Percentiles rank a stretch among this genome's conserved stretches.
These are phyloP conservation scores for Lepidochrysops patricia DNA, from an alignment of 2,888 invertebrate species.

Conservation along the genomic window DNA sequence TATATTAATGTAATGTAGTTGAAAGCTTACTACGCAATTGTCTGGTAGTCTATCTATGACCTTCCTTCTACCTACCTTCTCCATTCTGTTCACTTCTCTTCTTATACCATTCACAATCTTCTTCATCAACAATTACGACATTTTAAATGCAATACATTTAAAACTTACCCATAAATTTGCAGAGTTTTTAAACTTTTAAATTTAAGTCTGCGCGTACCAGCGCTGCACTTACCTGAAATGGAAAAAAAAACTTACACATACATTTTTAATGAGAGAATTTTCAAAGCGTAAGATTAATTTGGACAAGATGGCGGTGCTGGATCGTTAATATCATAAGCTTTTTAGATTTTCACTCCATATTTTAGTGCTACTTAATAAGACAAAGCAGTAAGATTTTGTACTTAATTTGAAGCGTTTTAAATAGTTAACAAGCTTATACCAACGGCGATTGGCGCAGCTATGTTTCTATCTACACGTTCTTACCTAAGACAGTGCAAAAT, in stretches of 20 bases:
- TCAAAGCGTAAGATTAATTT: slow-evolving; percentile 8
- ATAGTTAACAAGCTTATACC: no score
- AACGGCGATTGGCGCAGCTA: no score
- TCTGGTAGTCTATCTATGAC: no score
- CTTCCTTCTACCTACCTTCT: no score
- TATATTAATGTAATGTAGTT: no score
- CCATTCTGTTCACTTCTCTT: no score
- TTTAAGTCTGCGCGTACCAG: not conserved
- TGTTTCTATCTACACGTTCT: no score
- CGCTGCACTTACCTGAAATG: slow-evolving; percentile 14
- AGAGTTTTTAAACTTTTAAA: slow-evolving; percentile 4
- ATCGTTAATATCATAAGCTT: not conserved
- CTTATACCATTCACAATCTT: not conserved
- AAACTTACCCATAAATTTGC: not conserved
- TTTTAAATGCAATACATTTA: slow-evolving; percentile 1
- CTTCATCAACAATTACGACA: not conserved
- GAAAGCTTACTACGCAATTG: no score
- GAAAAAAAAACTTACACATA: slow-evolving; percentile 9
- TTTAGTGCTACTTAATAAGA: no score
- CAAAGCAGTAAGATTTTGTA: no score
- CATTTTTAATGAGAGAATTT: slow-evolving; percentile 9
- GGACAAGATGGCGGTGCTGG: not conserved
- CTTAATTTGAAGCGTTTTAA: no score
- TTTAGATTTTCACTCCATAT: not conserved
- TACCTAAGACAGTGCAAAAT: no score